Evolutionary conservation across 1,140 invertebrate species (phyloP).

Genomic region (Drosophila pallidifrons): DNA sequence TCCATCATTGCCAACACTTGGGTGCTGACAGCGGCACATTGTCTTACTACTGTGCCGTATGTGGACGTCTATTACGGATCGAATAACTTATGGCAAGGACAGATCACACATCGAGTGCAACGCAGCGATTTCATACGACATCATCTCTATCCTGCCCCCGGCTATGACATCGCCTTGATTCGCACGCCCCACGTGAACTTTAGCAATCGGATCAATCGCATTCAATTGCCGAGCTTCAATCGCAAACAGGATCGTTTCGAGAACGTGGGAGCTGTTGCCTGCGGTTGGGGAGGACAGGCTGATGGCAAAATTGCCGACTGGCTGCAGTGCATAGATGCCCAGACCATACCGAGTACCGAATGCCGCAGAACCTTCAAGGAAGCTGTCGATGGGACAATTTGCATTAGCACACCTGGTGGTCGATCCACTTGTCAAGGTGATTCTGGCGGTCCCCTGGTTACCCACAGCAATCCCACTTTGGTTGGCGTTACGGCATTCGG

Average conservation of each 20-base stretch:
- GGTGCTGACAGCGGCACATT: slow-evolving; percentile 88
- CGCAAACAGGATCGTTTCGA: slow-evolving; percentile 32
- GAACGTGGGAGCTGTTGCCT: slow-evolving; percentile 49
- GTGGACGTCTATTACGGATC: slow-evolving; percentile 68
- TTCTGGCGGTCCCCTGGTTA: slow-evolving; percentile 86
- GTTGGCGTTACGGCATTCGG: slow-evolving; percentile 84
- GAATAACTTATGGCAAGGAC: slow-evolving; percentile 45
- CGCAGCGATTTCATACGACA: slow-evolving; percentile 54
- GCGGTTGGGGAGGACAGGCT: slow-evolving; percentile 60
- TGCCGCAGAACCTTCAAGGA: slow-evolving; percentile 42
- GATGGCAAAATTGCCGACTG: slow-evolving; percentile 51
- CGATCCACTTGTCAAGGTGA: slow-evolving; percentile 84
- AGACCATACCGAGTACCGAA: slow-evolving; percentile 57
- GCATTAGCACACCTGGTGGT: slow-evolving; percentile 36
- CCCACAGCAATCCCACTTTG: slow-evolving; percentile 70
- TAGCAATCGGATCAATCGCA: slow-evolving; percentile 35
- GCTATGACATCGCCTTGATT: slow-evolving; percentile 64
- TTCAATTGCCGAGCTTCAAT: slow-evolving; percentile 42
- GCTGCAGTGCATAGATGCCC: slow-evolving; percentile 57
- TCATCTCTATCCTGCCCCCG: slow-evolving; percentile 40
- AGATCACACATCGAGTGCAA: slow-evolving; percentile 42
- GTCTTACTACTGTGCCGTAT: slow-evolving; percentile 63
- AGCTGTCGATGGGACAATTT: slow-evolving; percentile 43
- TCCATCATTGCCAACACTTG: slow-evolving; percentile 86
- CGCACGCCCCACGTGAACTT: slow-evolving; percentile 50